Evolutionary conservation across 1,140 invertebrate species (phyloP).

Genomic region (Magallana gigas): DNA sequence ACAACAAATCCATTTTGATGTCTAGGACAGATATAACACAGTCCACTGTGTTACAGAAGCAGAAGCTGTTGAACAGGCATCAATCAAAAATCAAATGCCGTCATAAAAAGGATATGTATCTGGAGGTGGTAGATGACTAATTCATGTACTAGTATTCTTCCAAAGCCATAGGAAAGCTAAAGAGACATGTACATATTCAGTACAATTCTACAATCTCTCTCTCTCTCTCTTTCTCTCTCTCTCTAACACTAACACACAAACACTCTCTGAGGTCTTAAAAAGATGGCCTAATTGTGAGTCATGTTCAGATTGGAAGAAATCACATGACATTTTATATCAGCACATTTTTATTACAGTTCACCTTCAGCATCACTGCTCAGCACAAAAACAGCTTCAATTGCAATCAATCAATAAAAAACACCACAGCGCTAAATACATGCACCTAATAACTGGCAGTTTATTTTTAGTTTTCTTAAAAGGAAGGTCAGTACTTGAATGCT

Average conservation of each 20-base stretch:
- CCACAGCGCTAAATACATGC: not conserved
- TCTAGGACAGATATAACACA: not conserved
- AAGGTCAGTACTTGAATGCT: not conserved
- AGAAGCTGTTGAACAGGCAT: not conserved
- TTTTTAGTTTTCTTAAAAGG: not conserved
- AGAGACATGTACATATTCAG: too few species aligned
- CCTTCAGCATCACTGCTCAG: not conserved
- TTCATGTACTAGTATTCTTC: too few species aligned
- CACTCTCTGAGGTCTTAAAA: not conserved
- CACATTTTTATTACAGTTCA: slow-evolving; percentile 8
- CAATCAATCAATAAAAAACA: slow-evolving; percentile 9
- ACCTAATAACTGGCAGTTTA: not conserved
- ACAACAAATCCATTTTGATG: not conserved
- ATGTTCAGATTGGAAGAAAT: not conserved
- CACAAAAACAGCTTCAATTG: not conserved
- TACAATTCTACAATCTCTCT: too few species aligned
- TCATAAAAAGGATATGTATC: not conserved
- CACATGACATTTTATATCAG: slow-evolving; percentile 20
- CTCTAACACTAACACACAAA: too few species aligned
- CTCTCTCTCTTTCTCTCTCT: too few species aligned
- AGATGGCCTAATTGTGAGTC: not conserved
- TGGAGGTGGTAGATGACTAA: not conserved
- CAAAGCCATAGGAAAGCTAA: too few species aligned
- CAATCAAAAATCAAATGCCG: slow-evolving; percentile 3
- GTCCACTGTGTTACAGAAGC: not conserved